Evolutionary conservation across 2,797 vertebrate species (phyloP), one percentile per base, ranked within the genome.

Genomic region (Hippoglossus hippoglossus): DNA sequence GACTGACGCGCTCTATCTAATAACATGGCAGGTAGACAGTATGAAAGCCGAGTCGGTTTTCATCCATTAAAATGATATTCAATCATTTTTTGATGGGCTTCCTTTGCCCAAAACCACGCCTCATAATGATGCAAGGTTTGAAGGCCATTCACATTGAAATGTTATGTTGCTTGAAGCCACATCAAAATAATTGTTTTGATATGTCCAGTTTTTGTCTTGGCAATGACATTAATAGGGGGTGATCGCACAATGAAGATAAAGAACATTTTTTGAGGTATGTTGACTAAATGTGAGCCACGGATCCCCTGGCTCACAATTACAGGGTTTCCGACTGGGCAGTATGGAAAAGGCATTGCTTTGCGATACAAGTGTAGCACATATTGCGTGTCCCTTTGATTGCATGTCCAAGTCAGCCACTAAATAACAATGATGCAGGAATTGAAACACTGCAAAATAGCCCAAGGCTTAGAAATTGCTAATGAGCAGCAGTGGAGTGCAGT

Each of bases 51-150:
- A 64, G 72, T 86, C 84, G 84, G 83, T 83, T 89, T 90, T 86
- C 85, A 85, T 84, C 91, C 88, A 95, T 94, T 94, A 94, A 94
- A 93, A 92, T 87, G 77, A 95, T 94, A 92, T 94, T 93, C 90
- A 92, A 85, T 92, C 83, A 90, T 85, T 82, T 89, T 92, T 87
- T 93, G 89, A 94, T 91, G 93, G 82, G 61, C 39, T 83, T 86
- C 81, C 85, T 87, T 86, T 66, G 88, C 93, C 90, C 19, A 39
- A 91, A 94, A 93, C 91, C 86, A 89, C 79, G 73, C 89, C 86
- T 92, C 49, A 66, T 85, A 87, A 87, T 86, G 88, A 92, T 86
- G 91, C 74, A 78, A 91, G 84, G 80, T 90, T 79, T 58, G 63
- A 88, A 60, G 76, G 75, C 81, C 79, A 82, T 92, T 93, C 90